Conservation (phyloP, 1,140 invertebrate species). For the Pogonus chalceus region DNA sequence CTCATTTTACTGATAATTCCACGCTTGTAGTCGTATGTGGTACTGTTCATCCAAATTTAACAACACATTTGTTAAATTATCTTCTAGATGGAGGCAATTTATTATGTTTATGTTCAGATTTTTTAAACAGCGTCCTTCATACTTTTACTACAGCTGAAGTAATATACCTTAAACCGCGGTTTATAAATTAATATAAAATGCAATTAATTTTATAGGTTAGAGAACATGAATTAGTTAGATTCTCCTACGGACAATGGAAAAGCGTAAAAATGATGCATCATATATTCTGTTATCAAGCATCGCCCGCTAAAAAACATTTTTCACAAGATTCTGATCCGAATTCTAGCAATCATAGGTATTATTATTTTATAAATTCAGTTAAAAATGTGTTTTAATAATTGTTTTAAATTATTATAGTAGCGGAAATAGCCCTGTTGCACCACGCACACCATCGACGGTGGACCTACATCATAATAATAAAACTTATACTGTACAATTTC, state of each 20-base stretch:
- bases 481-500: slow-evolving; percentile 56
- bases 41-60: slow-evolving; percentile 51
- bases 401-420: slow-evolving; percentile 19
- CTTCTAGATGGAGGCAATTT: slow-evolving; percentile 63
- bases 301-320: slow-evolving; percentile 67
- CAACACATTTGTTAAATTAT: slow-evolving; percentile 58
- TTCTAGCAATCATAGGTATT: slow-evolving; percentile 20
- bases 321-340: slow-evolving; percentile 45
- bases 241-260: slow-evolving; percentile 73
- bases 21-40: slow-evolving; percentile 71
- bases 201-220: slow-evolving; percentile 43
- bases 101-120: slow-evolving; percentile 74
- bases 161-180: slow-evolving; percentile 4
- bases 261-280: slow-evolving; percentile 76
- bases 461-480: slow-evolving; percentile 57
- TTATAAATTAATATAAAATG: background rate
- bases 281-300: slow-evolving; percentile 77
- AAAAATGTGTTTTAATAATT: slow-evolving; percentile 9
- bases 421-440: slow-evolving; percentile 32
- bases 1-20: slow-evolving; percentile 59
- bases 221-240: slow-evolving; percentile 70
- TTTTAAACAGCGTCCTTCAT: slow-evolving; percentile 63
- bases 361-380: slow-evolving; percentile 13
- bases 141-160: slow-evolving; percentile 73
- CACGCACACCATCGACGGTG: slow-evolving; percentile 42